Conservation (phyloP, 2,888 invertebrate species). For the Belgica antarctica region DNA sequence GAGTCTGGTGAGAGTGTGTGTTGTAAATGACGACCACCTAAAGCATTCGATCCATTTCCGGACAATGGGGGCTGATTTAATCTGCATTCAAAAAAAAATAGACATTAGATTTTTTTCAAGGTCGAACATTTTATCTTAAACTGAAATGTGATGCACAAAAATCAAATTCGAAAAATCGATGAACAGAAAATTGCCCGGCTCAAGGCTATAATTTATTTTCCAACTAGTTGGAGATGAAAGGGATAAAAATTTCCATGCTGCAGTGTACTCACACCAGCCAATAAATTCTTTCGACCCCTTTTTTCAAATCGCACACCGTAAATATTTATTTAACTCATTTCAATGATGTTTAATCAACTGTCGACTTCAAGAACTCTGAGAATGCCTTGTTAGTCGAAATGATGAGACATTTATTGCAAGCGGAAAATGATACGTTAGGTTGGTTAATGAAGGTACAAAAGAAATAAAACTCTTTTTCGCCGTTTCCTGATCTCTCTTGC, state of each 20-base stretch:
- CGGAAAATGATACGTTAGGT: slow-evolving; percentile 39
- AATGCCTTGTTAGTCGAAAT: slow-evolving; percentile 35
- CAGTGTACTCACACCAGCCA: slow-evolving; percentile 23
- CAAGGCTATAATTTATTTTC: slow-evolving; percentile 23
- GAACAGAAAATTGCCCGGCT: slow-evolving; percentile 1
- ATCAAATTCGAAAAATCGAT: neutral
- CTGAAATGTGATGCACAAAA: neutral
- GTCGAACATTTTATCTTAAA: slow-evolving; percentile 20
- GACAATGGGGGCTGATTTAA: slow-evolving; percentile 37
- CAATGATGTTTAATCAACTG: slow-evolving; percentile 43
- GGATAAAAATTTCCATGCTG: slow-evolving; percentile 24
- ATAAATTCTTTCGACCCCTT: slow-evolving; percentile 22
- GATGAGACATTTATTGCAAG: slow-evolving; percentile 42
- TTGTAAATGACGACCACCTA: slow-evolving; percentile 38
- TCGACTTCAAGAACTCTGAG: neutral
- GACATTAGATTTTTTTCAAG: slow-evolving; percentile 29
- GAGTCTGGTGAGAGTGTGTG: slow-evolving; percentile 35
- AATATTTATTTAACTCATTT: slow-evolving; percentile 41
- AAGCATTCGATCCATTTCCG: slow-evolving; percentile 28
- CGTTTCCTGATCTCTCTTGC: neutral
- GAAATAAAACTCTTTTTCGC: neutral
- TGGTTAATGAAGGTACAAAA: slow-evolving; percentile 29
- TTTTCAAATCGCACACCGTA: neutral
- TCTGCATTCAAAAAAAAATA: slow-evolving; percentile 21
- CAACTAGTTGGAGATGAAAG: slow-evolving; percentile 34